phyloP scores from a whole-genome alignment of 2,888 invertebrate species.

The Apoda limacodes region DNA sequence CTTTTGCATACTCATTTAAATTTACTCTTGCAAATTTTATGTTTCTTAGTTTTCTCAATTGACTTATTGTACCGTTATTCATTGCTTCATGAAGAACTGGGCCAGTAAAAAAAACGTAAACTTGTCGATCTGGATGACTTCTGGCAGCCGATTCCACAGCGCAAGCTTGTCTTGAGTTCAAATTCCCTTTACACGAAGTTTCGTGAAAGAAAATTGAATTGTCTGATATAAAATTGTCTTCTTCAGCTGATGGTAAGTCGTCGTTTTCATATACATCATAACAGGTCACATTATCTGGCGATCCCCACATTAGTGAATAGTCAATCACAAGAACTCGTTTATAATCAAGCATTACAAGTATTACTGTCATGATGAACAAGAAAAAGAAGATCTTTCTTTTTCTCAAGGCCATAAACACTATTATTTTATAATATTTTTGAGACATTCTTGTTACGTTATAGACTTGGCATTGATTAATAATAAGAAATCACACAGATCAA shows the following conservation, averaged over 20 bases:
- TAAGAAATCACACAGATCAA: too few species aligned
- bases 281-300: constrained; percentile 21
- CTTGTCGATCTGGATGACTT: constrained; percentile 66
- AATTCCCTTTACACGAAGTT: constrained; percentile 68
- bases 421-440: too few species aligned
- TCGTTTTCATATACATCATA: constrained; percentile 19
- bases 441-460: too few species aligned
- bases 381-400: too few species aligned
- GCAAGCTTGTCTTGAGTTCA: constrained; percentile 73
- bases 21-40: constrained; percentile 60
- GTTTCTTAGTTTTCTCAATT: constrained; percentile 56
- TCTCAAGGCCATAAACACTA: too few species aligned
- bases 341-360: too few species aligned
- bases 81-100: constrained; percentile 30
- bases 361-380: too few species aligned
- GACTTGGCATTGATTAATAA: too few species aligned
- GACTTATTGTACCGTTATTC: constrained; percentile 25
- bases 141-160: constrained; percentile 76
- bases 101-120: constrained; percentile 68
- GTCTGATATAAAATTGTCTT: constrained; percentile 29
- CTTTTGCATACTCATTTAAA: constrained; percentile 56
- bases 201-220: constrained; percentile 75
- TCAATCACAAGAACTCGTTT: too few species aligned
- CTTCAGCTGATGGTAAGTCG: constrained; percentile 24
- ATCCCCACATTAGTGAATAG: too few species aligned